A percentile compares a stretch with the other conserved stretches of the same genome.
Evolutionary conservation across 1,140 invertebrate species (phyloP).

Genomic region (Drosophila novamexicana): DNA sequence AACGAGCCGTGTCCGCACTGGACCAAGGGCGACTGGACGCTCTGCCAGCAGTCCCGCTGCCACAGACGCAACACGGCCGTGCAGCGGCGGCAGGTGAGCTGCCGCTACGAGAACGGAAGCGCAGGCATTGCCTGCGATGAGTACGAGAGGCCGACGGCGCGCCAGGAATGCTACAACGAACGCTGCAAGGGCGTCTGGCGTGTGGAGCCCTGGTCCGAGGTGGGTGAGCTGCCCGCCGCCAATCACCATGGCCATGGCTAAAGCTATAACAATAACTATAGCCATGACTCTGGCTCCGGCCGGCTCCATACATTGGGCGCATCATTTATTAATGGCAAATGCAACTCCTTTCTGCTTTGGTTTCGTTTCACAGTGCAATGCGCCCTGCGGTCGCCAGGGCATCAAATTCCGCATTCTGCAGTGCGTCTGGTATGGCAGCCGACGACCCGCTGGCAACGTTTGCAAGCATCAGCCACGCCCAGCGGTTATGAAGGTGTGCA

Average conservation of each 20-base stretch:
- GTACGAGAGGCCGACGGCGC: slow-evolving; percentile 88
- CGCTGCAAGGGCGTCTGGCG: slow-evolving; percentile 93
- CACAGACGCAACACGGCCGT: slow-evolving; percentile 92
- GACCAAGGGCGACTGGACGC: slow-evolving; percentile 89
- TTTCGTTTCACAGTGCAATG: slow-evolving; percentile 88
- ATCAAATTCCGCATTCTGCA: slow-evolving; percentile 93
- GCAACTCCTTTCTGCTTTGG: slow-evolving; percentile 20
- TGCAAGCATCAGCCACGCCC: slow-evolving; percentile 91
- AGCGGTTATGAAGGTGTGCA: slow-evolving; percentile 90
- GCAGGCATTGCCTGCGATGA: slow-evolving; percentile 88
- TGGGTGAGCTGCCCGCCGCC: slow-evolving; percentile 83
- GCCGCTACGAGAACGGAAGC: slow-evolving; percentile 88
- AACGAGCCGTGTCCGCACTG: slow-evolving; percentile 89
- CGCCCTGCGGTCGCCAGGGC: slow-evolving; percentile 89
- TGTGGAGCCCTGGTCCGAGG: slow-evolving; percentile 94
- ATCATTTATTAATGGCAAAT: slow-evolving; percentile 41
- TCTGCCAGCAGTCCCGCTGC: slow-evolving; percentile 89
- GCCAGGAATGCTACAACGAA: slow-evolving; percentile 91
- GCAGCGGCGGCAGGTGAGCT: slow-evolving; percentile 90
- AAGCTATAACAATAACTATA: neutral
- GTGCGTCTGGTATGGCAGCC: slow-evolving; percentile 94
- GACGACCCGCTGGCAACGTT: slow-evolving; percentile 92
- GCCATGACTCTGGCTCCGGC: neutral
- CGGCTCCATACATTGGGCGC: slow-evolving; percentile 5
- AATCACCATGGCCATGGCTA: neutral